A percentile compares a stretch with the other conserved stretches of the same genome.
phyloP scores from a whole-genome alignment of 2,797 vertebrate species.

The Enteromius unitaeniatus region DNA sequence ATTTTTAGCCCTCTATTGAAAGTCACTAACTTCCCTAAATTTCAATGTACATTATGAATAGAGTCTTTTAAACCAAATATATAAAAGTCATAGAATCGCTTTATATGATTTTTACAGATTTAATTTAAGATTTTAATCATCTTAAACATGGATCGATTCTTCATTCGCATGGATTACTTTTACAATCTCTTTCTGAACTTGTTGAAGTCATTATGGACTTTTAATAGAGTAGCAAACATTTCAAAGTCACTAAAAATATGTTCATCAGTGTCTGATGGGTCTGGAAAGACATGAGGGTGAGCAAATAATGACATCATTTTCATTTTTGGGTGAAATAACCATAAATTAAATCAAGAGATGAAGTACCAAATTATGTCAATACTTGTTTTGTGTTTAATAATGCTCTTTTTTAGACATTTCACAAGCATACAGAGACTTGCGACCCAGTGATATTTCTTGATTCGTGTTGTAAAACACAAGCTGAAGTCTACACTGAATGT shows the following conservation, averaged over 20 bases:
- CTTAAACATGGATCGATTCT: neutral
- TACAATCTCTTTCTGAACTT: neutral
- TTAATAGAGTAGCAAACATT: neutral
- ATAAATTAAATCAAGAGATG: neutral
- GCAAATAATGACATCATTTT: neutral
- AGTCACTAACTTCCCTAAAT: no score
- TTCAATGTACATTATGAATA: neutral
- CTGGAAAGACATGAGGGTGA: neutral
- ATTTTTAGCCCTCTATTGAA: neutral
- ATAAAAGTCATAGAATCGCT: neutral
- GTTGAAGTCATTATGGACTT: neutral
- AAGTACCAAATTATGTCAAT: neutral
- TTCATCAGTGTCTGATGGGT: neutral
- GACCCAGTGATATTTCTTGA: neutral
- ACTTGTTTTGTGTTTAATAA: neutral
- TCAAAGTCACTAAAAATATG: no score
- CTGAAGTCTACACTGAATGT: neutral
- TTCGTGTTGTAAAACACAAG: neutral
- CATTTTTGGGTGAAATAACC: neutral
- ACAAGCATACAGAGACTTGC: neutral
- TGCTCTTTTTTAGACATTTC: neutral
- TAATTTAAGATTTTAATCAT: neutral
- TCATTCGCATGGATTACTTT: neutral
- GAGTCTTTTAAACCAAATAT: neutral
- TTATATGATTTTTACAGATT: neutral